Base-by-base conservation (phyloP, 2,113 vertebrate genomes). In the Serilophus lunatus region DNA sequence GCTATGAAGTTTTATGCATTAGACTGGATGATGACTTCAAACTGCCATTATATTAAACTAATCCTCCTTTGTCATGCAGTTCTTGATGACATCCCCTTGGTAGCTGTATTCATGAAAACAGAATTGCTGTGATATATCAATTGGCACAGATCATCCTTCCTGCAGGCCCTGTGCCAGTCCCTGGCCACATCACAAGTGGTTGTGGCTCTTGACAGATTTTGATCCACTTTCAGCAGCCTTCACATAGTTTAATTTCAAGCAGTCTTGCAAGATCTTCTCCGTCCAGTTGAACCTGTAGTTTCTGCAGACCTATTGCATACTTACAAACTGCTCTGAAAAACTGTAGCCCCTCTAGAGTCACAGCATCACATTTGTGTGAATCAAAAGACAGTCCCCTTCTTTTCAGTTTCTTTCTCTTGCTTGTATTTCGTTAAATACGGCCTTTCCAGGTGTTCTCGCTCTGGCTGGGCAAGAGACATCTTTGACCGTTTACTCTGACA, bases 301-400 rank as follows among this genome's bases (percentile, higher is more conserved):
- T 82, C 36, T 71, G 36, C 35, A 74, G 36, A n/a, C 13, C 31
- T 83, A 2, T 10, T 24, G 49, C 3, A 0, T 65, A 44, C 51
- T 88, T 91, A 35, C 31, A 72, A 3, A 50, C 47, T 70, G 25
- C 59, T 78, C 33, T 3, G 4, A 38, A 84, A 80, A 82, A 6
- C 23, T 23, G 1, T 71, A 38, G 49, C 5, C 16, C 3, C 12
- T 84, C 18, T 59, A 56, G n/a, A 70, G 35, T 8, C 33, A 8
- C 12, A 18, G 71, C 20, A 74, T 80, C 25, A 11, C 0, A 0
- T 74, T 80, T 0, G 1, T 45, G 31, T 72, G 59, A 75, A 65
- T 57, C 28, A 49, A 45, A 83, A 77, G 26, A 65, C 4, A 17
- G 17, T 23, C 8, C 1, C 20, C 10, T 54, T 50, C n/a, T 33